These are phyloP conservation scores for Adela reaumurella DNA, from an alignment of 2,888 invertebrate species.

Conservation along the genomic window DNA sequence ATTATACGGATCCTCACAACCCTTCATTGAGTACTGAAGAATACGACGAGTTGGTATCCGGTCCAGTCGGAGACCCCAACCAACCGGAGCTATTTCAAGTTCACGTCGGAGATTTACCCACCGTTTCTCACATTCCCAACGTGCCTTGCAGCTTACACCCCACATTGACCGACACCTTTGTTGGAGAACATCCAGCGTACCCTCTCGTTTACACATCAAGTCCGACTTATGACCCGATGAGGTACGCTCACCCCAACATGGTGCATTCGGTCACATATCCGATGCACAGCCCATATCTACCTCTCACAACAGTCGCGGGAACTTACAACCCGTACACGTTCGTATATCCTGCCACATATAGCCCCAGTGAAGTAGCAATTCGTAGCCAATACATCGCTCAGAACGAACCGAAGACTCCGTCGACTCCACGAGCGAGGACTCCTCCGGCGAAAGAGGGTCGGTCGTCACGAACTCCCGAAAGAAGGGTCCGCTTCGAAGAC, in stretches of 20 bases:
- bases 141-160: slow-evolving; percentile 47
- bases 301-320: slow-evolving; percentile 46
- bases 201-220: background rate
- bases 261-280: slow-evolving; percentile 46
- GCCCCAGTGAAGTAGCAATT: slow-evolving; percentile 22
- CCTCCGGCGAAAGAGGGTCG: slow-evolving; percentile 8
- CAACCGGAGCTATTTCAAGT: slow-evolving; percentile 43
- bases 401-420: slow-evolving; percentile 22
- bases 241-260: slow-evolving; percentile 32
- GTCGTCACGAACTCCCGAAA: slow-evolving; percentile 19
- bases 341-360: slow-evolving; percentile 29
- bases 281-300: slow-evolving; percentile 42
- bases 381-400: slow-evolving; percentile 29
- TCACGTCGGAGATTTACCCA: slow-evolving; percentile 40
- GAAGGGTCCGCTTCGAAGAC: slow-evolving; percentile 49
- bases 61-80: slow-evolving; percentile 33
- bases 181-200: background rate
- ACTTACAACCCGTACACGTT: slow-evolving; percentile 46
- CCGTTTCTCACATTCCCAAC: slow-evolving; percentile 45
- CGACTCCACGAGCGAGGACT: slow-evolving; percentile 35
- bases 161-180: slow-evolving; percentile 9
- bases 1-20: background rate
- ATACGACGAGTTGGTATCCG: slow-evolving; percentile 31
- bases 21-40: slow-evolving; percentile 21
- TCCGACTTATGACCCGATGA: background rate